Percentiles rank a stretch among this genome's conserved stretches.
phyloP scores from a whole-genome alignment of 1,140 invertebrate genomes.

The Neoseiulus cucumeris region DNA sequence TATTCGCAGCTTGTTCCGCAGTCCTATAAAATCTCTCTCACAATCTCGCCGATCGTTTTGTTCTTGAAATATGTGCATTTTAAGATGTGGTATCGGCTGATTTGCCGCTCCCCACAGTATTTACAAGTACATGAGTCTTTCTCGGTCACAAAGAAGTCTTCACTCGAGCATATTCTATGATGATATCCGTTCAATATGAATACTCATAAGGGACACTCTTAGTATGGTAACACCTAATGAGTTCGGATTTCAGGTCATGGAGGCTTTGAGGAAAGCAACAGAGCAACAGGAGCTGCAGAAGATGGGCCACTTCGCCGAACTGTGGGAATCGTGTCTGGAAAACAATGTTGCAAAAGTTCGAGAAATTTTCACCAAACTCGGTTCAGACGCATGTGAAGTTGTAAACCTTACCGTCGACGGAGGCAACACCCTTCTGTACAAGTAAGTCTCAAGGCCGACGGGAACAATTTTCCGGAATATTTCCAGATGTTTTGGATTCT shows the following conservation, averaged over 20 bases:
- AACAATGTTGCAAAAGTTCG: conserved; percentile 42
- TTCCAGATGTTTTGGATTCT: not conserved
- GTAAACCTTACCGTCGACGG: conserved; percentile 67
- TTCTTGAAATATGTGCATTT: no score
- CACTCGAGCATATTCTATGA: no score
- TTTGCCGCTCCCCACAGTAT: no score
- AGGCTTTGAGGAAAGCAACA: conserved; percentile 43
- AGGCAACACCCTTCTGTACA: conserved; percentile 60
- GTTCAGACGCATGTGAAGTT: conserved; percentile 42
- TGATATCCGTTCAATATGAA: no score
- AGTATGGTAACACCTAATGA: no score
- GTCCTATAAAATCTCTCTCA: no score
- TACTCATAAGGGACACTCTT: no score
- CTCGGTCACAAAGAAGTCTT: no score
- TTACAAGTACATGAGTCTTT: no score
- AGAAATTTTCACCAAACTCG: conserved; percentile 41
- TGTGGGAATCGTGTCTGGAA: conserved; percentile 46
- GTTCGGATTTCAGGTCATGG: conserved; percentile 33
- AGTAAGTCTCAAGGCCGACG: conserved; percentile 40
- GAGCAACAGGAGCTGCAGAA: conserved; percentile 21
- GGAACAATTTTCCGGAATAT: not conserved
- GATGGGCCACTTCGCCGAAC: conserved; percentile 34
- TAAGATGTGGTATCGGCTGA: no score
- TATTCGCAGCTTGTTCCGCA: no score
- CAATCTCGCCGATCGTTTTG: no score